Evolutionary conservation across 2,888 invertebrate species (phyloP).

Genomic region (Drosophila paramelanica): DNA sequence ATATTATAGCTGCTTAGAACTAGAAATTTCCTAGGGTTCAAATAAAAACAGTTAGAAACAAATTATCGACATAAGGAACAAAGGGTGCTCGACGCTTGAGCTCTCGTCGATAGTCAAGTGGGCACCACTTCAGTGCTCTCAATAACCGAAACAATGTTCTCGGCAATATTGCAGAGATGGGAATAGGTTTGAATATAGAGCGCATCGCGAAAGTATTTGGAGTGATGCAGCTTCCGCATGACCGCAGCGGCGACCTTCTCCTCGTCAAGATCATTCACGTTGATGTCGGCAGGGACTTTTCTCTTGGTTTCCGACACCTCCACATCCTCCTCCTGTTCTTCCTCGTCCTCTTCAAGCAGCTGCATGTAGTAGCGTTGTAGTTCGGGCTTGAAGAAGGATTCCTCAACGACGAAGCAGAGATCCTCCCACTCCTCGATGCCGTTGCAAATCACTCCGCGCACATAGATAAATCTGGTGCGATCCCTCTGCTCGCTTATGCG

Average conservation of each 20-base stretch:
- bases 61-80: too few relatives aligned
- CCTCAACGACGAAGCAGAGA: constrained; percentile 57
- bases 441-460: constrained; percentile 72
- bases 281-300: neutral
- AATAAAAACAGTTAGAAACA: neutral
- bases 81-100: too few relatives aligned
- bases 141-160: constrained; percentile 80
- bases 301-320: neutral
- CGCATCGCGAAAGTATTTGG: constrained; percentile 72
- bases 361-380: constrained; percentile 52
- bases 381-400: constrained; percentile 71
- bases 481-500: constrained; percentile 55
- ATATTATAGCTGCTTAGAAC: constrained; percentile 1
- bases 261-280: constrained; percentile 2
- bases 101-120: constrained; percentile 7
- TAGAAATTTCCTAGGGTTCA: constrained; percentile 1
- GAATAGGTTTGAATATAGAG: constrained; percentile 81
- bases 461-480: constrained; percentile 68
- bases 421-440: constrained; percentile 80
- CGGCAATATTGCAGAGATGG: constrained; percentile 72
- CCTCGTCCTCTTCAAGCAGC: constrained; percentile 21
- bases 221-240: constrained; percentile 51
- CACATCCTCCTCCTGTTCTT: constrained; percentile 24
- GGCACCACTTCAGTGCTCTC: constrained; percentile 72
- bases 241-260: constrained; percentile 36